Percentiles rank a stretch among this genome's conserved stretches.
phyloP scores from a whole-genome alignment of 1,140 invertebrate species.

The Gonatopus flavifemur region DNA sequence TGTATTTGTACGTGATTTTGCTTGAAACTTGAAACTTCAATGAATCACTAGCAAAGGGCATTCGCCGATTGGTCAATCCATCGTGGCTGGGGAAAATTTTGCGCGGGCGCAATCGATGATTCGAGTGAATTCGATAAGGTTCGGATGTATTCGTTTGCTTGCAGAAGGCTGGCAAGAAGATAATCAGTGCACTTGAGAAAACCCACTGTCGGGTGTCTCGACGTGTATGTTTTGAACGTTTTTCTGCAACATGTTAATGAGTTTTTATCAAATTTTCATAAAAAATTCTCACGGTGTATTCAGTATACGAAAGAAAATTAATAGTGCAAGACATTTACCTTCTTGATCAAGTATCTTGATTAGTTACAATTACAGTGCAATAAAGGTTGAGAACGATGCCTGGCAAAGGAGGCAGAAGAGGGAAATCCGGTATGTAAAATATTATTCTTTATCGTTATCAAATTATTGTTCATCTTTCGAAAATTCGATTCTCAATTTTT shows the following conservation, averaged over 20 bases:
- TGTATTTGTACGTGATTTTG: no score
- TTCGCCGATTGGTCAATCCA: conserved; percentile 2
- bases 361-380: conserved; percentile 52
- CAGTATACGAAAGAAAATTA: conserved; percentile 57
- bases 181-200: conserved; percentile 50
- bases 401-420: conserved; percentile 49
- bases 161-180: no score
- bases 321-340: conserved; percentile 56
- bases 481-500: no score
- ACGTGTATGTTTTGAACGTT: conserved; percentile 49
- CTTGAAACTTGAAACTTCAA: no score
- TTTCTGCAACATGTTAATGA: conserved; percentile 58
- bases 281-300: conserved; percentile 53
- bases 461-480: no score
- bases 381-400: conserved; percentile 46
- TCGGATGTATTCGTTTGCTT: conserved; percentile 13
- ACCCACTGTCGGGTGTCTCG: conserved; percentile 51
- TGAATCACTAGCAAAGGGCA: no score
- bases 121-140: conserved; percentile 10
- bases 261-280: conserved; percentile 46
- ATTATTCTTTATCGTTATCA: conserved; percentile 4
- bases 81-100: background rate
- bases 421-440: conserved; percentile 48
- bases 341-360: conserved; percentile 53
- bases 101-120: background rate